Base-by-base conservation (phyloP, 2,888 invertebrate genomes). In the Rambutsinella grinnellia region DNA sequence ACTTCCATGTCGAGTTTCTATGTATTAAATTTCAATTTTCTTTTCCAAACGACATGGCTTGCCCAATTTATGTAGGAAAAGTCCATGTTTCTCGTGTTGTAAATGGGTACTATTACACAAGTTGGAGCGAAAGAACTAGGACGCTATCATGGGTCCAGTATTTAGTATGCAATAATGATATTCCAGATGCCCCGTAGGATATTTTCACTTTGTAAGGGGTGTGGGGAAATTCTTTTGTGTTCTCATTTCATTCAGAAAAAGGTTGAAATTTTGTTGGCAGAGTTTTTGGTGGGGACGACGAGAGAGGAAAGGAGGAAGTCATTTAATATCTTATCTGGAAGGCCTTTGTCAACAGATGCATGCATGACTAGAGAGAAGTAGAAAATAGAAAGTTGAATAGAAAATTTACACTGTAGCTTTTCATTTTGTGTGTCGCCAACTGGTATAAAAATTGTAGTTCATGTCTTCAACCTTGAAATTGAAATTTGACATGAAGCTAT, bases 21-120 rank as follows among this genome's bases (percentile, higher is more conserved):
- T 57, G 72, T 72, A 72, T 72, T 72, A 72, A 72, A 72, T 72
- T 72, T 72, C 72, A 72, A 72, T 72, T 71, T 70, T 72, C 65
- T 65, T 44, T 65, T 57, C 72, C 69, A 70, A 53, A 62, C 69
- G 69, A 70, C 69, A 70, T 27, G 56, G 54, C 27, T 62, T 61
- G 26, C 17, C 56, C 61, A 70, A 61, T 70, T 70, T 70, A 70
- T 70, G 54, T 70, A 56, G 61, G 46, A 54, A 53, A 70, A 62
- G 62, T 54, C 62, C 54, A 62, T 54, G 44, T 56, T 62, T 70
- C 46, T 61, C 19, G 21, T 36, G 54, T 47, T 62, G 61, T 58
- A 36, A 8, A 36, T 13, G 36, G 6, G 13, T 13, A 36, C 5
- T 13, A 36, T 36, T 5, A 36, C 36, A 36, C 13, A 8, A 36